phyloP scores from a whole-genome alignment of 2,113 vertebrate species.

The Nesogale talazaci region DNA sequence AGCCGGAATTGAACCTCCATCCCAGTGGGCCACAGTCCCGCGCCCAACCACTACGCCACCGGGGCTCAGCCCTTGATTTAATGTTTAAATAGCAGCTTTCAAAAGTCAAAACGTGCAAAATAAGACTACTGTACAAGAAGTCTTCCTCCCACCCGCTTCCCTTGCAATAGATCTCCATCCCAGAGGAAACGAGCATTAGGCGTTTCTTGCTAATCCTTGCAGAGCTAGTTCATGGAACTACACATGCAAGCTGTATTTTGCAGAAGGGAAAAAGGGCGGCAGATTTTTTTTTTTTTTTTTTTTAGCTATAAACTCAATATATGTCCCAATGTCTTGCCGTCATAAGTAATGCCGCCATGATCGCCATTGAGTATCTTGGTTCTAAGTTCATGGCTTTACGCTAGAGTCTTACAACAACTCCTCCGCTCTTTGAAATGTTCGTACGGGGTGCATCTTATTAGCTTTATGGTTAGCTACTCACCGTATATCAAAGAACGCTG shows the following conservation, averaged over 20 bases:
- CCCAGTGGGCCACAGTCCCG: no score
- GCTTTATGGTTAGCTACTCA: constrained; percentile 68
- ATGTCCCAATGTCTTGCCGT: background rate
- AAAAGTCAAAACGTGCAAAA: constrained; percentile 58
- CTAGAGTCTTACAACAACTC: constrained; percentile 12
- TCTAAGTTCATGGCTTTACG: constrained; percentile 47
- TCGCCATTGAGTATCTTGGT: constrained; percentile 2
- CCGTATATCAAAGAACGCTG: constrained; percentile 58
- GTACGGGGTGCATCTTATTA: constrained; percentile 15
- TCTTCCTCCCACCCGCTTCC: background rate
- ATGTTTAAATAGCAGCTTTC: background rate
- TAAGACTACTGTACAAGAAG: background rate
- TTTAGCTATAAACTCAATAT: constrained; percentile 46
- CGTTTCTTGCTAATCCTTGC: constrained; percentile 20
- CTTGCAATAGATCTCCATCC: constrained; percentile 16
- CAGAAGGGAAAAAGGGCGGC: background rate
- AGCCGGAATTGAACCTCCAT: no score
- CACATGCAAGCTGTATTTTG: background rate
- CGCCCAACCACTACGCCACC: no score
- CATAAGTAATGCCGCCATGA: background rate
- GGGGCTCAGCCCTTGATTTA: no score
- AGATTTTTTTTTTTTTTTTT: constrained; percentile 49
- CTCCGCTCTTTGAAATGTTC: constrained; percentile 31
- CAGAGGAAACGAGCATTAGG: background rate
- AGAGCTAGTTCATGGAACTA: constrained; percentile 31